These are phyloP conservation scores for Origma solitaria DNA, from an alignment of 2,113 vertebrate genomes.

Conservation along the genomic window DNA sequence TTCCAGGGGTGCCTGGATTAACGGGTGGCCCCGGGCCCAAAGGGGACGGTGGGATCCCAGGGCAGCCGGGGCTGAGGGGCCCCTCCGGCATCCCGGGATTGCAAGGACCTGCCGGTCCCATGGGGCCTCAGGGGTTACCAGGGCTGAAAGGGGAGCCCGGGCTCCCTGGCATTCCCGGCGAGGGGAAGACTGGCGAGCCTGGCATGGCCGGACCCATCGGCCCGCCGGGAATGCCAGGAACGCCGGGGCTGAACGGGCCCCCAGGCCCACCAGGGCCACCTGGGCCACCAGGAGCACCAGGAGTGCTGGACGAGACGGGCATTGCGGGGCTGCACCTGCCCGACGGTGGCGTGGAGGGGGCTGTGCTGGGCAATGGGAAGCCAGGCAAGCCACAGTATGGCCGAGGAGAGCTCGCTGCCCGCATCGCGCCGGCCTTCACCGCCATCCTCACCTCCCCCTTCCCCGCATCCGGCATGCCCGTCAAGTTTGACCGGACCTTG, in stretches of 20 bases:
- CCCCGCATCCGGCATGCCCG: constrained; percentile 91
- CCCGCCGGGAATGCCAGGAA: constrained; percentile 85
- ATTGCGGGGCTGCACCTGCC: constrained; percentile 82
- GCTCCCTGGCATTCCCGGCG: constrained; percentile 81
- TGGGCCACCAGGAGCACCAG: constrained; percentile 74
- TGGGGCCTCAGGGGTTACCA: constrained; percentile 89
- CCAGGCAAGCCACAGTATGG: constrained; percentile 79
- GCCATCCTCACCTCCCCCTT: constrained; percentile 94
- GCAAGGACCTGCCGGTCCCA: constrained; percentile 90
- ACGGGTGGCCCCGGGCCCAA: constrained; percentile 80
- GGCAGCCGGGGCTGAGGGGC: constrained; percentile 86
- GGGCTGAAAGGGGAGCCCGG: constrained; percentile 89
- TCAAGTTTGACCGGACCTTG: constrained; percentile 95
- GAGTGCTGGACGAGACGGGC: constrained; percentile 79
- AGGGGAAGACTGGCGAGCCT: constrained; percentile 81
- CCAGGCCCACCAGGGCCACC: constrained; percentile 79
- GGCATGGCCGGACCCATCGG: constrained; percentile 86
- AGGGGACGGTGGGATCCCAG: constrained; percentile 85
- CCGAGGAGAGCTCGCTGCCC: constrained; percentile 82
- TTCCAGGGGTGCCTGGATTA: constrained; percentile 85
- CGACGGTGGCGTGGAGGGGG: constrained; percentile 82
- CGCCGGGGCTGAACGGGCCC: constrained; percentile 80
- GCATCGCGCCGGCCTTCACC: constrained; percentile 88
- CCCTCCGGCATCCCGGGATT: constrained; percentile 92
- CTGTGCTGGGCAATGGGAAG: constrained; percentile 81